A percentile compares a stretch with the other conserved stretches of the same genome.
Evolutionary conservation across 2,888 invertebrate species (phyloP).

Genomic region (Sesia bembeciformis): DNA sequence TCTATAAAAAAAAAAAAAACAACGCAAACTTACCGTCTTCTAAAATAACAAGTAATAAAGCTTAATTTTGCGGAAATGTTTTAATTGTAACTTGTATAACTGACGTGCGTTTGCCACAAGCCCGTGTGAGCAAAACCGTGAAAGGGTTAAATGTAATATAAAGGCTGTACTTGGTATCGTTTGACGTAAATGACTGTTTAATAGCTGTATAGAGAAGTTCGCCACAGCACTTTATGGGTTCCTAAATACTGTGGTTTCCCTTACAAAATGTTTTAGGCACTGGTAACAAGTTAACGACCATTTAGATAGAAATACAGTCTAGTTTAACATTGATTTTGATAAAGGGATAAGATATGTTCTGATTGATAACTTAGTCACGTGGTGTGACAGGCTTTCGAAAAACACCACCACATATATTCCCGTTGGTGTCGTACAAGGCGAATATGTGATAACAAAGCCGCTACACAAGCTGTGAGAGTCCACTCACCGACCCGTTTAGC

Average conservation of each 20-base stretch:
- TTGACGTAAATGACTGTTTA: conserved; percentile 28
- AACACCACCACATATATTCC: no score
- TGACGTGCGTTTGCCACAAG: background rate
- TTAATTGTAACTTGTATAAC: background rate
- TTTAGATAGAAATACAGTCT: conserved; percentile 7
- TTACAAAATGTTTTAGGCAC: conserved; percentile 24
- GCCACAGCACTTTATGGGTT: conserved; percentile 25
- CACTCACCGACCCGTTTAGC: no score
- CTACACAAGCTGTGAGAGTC: no score
- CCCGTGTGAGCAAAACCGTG: background rate
- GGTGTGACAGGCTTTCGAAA: no score
- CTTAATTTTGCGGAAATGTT: background rate
- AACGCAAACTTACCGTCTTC: no score
- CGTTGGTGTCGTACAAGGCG: no score
- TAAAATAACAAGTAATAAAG: no score
- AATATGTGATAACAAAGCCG: no score
- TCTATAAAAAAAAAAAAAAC: no score
- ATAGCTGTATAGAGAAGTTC: conserved; percentile 27
- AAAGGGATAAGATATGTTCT: no score
- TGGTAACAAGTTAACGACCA: conserved; percentile 12
- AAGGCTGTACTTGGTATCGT: conserved; percentile 16
- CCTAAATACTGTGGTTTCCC: conserved; percentile 23
- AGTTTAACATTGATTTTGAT: no score
- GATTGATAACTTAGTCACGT: no score
- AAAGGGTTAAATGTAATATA: conserved; percentile 9